phyloP scores from a whole-genome alignment of 2,797 vertebrate genomes.

The Alca torda region DNA sequence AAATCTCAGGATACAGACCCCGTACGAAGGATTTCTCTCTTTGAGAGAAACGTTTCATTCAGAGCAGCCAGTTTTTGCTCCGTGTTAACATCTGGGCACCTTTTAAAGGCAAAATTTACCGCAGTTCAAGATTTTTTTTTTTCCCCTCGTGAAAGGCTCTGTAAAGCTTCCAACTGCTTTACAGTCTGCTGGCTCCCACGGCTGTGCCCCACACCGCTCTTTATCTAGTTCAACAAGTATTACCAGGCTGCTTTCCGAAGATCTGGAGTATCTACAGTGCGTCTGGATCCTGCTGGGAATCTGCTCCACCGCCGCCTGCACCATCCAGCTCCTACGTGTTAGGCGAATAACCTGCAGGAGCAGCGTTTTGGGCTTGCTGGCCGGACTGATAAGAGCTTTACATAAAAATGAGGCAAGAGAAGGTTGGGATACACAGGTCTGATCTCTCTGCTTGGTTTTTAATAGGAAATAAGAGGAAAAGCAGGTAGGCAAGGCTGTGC shows the following conservation, averaged over 20 bases:
- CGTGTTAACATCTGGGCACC: background rate
- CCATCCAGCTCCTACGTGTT: fast-evolving
- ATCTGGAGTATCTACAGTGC: background rate
- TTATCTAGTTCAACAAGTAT: background rate
- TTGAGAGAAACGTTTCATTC: fast-evolving
- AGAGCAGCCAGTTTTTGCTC: background rate
- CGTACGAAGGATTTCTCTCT: background rate
- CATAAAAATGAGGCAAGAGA: background rate
- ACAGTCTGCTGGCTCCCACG: background rate
- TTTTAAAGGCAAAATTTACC: background rate
- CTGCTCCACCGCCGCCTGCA: background rate
- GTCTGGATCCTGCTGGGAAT: background rate
- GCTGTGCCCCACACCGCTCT: background rate
- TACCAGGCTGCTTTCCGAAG: background rate
- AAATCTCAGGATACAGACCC: background rate
- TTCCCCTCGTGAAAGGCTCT: background rate
- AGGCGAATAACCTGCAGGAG: background rate
- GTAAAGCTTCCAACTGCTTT: background rate
- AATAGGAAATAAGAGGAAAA: background rate
- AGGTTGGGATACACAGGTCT: background rate
- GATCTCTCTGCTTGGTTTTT: background rate
- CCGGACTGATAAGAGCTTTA: background rate
- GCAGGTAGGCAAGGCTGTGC: background rate
- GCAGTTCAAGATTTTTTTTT: background rate
- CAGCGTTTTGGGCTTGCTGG: background rate